These are phyloP conservation scores for Numenius arquata DNA, from an alignment of 2,113 vertebrate species.

Conservation along the genomic window DNA sequence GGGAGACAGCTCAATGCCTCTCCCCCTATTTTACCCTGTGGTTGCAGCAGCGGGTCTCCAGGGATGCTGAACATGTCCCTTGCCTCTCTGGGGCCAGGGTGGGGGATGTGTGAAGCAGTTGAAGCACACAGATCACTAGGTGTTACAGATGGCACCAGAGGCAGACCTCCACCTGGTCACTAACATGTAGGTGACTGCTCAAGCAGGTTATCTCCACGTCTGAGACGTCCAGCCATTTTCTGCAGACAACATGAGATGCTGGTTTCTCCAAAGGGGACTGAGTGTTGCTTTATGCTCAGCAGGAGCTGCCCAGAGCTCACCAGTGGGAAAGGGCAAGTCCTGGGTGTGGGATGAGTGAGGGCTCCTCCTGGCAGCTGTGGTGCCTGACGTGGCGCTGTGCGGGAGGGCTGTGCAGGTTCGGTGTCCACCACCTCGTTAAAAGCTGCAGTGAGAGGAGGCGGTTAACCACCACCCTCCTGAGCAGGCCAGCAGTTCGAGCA, in stretches of 20 bases:
- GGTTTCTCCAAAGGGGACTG: background rate
- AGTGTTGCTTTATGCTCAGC: background rate
- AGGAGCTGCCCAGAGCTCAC: background rate
- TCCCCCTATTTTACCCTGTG: background rate
- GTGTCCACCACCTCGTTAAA: background rate
- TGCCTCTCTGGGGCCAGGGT: background rate
- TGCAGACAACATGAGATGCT: background rate
- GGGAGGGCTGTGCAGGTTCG: background rate
- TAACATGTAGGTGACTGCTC: background rate
- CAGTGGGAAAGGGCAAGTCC: background rate
- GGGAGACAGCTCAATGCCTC: background rate
- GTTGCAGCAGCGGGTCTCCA: background rate
- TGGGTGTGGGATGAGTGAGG: accelerated
- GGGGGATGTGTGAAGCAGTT: background rate
- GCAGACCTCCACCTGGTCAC: background rate
- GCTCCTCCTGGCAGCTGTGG: background rate
- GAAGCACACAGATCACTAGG: background rate
- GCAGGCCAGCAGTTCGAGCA: background rate
- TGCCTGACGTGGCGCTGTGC: background rate
- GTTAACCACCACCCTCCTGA: background rate
- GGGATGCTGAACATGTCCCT: background rate
- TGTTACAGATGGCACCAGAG: background rate
- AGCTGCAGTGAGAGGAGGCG: background rate
- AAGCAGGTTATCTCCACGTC: background rate
- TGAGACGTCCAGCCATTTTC: background rate